Evolutionary conservation across 1,140 invertebrate species (phyloP), one percentile per base, ranked within the genome.

Genomic region (Conus ventricosus): DNA sequence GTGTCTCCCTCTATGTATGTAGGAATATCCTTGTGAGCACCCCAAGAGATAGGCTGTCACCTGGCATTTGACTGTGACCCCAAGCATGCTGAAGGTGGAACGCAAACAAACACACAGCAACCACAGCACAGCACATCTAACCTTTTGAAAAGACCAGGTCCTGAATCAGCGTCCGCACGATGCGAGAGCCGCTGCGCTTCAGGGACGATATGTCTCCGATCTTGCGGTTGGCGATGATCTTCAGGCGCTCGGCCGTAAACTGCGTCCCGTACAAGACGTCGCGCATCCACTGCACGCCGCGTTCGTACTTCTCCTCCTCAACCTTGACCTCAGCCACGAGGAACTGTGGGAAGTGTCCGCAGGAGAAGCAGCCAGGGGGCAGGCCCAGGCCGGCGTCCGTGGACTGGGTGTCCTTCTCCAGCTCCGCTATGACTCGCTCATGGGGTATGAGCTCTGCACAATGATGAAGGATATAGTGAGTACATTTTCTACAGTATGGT

Each of bases 311-410:
- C 67, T 96, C 95, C 17, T 97, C 96, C 95, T 98, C 97, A 51
- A 97, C 96, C 97, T 98, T 92, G 95, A 97, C 76, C 93, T 97
- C 27, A 97, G 97, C 39, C 95, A 98, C 85, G 88, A 97, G 92
- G 97, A 97, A 90, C 95, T 98, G 81, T 97, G 98, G 96, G 96
- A 97, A 92, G 95, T 98, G 23, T 96, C 97, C 88, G 97, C 80
- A 97, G 63, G 95, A 94, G 94, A 97, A 97, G 92, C 90, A 92
- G 4, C 90, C 91, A 60, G 94, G 93, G 17, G 96, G 95, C 57
- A 97, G 93, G 17, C 97, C 97, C 8, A 98, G 93, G 25, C 95
- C 93, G 57, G 95, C 95, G 27, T 92, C 98, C 91, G 95, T 96
- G 39, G 94, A 94, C 27, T 97, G 95, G 0, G 97, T 97, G 91